Conservation (phyloP, 2,888 invertebrate species). For the Dascillus cervinus region DNA sequence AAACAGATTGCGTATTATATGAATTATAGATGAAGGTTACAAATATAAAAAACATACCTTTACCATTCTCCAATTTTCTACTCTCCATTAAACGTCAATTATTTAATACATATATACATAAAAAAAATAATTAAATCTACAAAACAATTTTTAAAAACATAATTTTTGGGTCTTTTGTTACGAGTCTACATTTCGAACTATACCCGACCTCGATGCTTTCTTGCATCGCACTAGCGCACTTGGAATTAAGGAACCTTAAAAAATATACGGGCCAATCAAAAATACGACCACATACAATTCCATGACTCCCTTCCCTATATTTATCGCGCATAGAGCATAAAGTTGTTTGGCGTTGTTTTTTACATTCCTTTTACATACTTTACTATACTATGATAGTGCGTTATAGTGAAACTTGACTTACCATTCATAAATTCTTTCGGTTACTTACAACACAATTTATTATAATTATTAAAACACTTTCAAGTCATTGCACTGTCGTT, state of each 20-base stretch:
- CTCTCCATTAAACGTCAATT: constrained; percentile 28
- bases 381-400: constrained; percentile 32
- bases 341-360: constrained; percentile 18
- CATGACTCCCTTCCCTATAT: constrained; percentile 23
- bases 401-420: constrained; percentile 29
- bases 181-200: constrained; percentile 25
- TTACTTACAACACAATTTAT: constrained; percentile 7
- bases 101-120: no score
- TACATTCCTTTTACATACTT: constrained; percentile 26
- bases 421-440: constrained; percentile 36
- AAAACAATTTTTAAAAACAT: constrained; percentile 15
- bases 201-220: constrained; percentile 30
- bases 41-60: constrained; percentile 25
- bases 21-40: constrained; percentile 11
- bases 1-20: constrained; percentile 13
- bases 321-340: constrained; percentile 28
- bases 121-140: constrained; percentile 15
- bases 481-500: no score
- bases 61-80: constrained; percentile 27
- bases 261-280: constrained; percentile 36
- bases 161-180: constrained; percentile 16
- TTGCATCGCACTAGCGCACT: constrained; percentile 32
- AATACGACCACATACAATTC: constrained; percentile 17
- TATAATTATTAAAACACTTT: constrained; percentile 4
- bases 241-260: constrained; percentile 33